Conservation (phyloP, 1,140 invertebrate species). For the Micrasema minimum region DNA sequence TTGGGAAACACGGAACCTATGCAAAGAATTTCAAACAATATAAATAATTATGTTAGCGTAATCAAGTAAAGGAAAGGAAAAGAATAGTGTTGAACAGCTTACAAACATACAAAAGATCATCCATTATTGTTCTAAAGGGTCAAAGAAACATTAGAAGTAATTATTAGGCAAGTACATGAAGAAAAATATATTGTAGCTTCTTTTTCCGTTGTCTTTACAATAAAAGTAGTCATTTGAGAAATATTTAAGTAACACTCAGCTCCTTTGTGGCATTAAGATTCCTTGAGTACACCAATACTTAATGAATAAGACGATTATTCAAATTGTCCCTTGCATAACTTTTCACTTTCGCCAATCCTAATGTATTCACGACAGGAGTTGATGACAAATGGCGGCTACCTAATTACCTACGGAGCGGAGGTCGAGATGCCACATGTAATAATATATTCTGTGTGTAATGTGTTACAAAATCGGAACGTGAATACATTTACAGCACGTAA, state of each 20-base stretch:
- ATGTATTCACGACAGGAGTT: constrained; percentile 30
- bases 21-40: no score
- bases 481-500: constrained; percentile 18
- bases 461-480: constrained; percentile 25
- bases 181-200: no score
- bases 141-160: no score
- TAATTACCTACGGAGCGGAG: constrained; percentile 10
- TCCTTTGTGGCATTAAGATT: constrained; percentile 20
- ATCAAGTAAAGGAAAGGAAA: no score
- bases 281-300: neutral
- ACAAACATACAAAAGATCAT: no score
- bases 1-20: no score
- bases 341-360: constrained; percentile 31
- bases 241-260: neutral
- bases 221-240: no score
- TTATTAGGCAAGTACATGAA: no score
- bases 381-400: constrained; percentile 24
- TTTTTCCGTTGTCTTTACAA: no score
- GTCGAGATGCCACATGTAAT: constrained; percentile 21
- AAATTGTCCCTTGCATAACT: constrained; percentile 24
- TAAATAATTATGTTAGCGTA: no score
- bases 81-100: no score
- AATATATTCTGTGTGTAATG: constrained; percentile 26
- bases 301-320: constrained; percentile 35
- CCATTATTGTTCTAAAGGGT: no score